These are phyloP conservation scores for Stegostoma tigrinum DNA, from an alignment of 2,113 vertebrate genomes.

Conservation along the genomic window DNA sequence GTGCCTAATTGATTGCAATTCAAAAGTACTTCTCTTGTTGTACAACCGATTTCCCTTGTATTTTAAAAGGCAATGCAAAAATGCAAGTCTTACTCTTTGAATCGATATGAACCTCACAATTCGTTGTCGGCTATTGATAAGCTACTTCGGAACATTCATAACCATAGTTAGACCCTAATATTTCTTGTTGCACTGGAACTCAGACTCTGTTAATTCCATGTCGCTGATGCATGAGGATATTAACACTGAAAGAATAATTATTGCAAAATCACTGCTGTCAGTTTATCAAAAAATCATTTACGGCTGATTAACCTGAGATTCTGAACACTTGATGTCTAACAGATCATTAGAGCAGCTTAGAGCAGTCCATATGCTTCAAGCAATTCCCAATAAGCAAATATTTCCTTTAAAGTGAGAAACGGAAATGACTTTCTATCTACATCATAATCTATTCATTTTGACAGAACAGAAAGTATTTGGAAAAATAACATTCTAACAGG, in stretches of 20 bases:
- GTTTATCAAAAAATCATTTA: neutral
- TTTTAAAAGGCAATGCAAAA: neutral
- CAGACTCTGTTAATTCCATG: neutral
- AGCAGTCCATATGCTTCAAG: neutral
- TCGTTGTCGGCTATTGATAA: neutral
- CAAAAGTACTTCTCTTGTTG: neutral
- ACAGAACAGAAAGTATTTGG: neutral
- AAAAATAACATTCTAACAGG: neutral
- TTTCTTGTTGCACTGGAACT: neutral
- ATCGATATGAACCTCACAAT: neutral
- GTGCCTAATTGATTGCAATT: neutral
- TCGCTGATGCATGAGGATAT: neutral
- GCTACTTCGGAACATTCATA: neutral
- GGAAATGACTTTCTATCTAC: neutral
- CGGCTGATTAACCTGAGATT: neutral
- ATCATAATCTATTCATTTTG: neutral
- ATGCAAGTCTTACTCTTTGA: neutral
- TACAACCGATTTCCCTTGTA: neutral
- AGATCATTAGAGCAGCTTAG: neutral
- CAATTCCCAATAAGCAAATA: neutral
- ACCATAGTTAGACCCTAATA: neutral
- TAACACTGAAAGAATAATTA: constrained; percentile 5
- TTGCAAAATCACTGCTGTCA: neutral
- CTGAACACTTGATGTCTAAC: neutral
- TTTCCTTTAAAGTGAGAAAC: neutral